Evolutionary conservation across 2,113 vertebrate genomes (phyloP).

Genomic region (Ophiodon elongatus): DNA sequence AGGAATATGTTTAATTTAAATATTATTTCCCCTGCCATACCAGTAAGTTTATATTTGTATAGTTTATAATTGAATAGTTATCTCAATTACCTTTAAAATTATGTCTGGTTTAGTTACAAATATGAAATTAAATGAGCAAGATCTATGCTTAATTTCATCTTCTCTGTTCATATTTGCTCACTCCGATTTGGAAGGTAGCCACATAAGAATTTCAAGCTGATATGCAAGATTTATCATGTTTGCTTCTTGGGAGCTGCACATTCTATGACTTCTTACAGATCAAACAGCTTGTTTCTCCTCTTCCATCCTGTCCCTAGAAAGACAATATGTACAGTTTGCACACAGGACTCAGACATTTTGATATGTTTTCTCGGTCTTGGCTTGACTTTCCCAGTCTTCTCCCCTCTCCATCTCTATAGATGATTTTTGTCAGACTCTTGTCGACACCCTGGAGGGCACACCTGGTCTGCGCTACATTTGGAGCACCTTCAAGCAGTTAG

Average conservation of each 20-base stretch:
- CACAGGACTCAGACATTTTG: background rate
- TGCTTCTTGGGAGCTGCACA: conserved; percentile 10
- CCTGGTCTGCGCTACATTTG: conserved; percentile 91
- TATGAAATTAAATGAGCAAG: too few relatives aligned
- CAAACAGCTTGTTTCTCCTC: background rate
- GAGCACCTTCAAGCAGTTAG: conserved; percentile 91
- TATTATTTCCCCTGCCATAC: background rate
- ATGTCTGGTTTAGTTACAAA: background rate
- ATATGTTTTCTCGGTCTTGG: background rate
- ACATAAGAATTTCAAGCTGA: conserved; percentile 3
- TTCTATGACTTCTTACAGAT: background rate
- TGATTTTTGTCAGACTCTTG: conserved; percentile 91
- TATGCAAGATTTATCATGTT: conserved; percentile 48
- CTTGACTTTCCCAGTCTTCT: conserved; percentile 38
- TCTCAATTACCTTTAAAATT: background rate
- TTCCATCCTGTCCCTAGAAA: background rate
- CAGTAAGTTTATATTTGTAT: background rate
- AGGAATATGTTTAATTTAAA: background rate
- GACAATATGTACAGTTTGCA: background rate
- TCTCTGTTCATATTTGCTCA: conserved; percentile 1
- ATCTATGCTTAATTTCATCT: background rate
- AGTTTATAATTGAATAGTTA: background rate
- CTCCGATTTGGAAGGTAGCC: background rate
- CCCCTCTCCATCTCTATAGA: conserved; percentile 80
- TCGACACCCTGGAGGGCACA: conserved; percentile 89